Percentiles rank a stretch among this genome's conserved stretches.
Evolutionary conservation across 2,797 vertebrate species (phyloP).

Genomic region (Urosaurus nigricauda): DNA sequence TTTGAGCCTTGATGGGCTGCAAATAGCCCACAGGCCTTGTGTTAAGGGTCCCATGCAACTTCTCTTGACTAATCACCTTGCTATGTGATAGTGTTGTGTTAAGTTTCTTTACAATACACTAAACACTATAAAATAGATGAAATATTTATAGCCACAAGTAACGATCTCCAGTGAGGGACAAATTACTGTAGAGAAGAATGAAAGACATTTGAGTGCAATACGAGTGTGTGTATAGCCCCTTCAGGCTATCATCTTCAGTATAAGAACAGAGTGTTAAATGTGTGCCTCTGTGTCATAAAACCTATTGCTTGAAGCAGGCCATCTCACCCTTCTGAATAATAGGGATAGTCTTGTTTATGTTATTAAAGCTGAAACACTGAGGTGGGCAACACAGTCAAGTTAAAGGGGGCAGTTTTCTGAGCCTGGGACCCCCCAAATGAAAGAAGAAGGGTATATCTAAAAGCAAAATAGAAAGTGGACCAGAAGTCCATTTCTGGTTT

Average conservation of each 20-base stretch:
- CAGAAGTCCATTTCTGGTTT: too few species aligned
- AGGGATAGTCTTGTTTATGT: not conserved
- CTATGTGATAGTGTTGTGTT: not conserved
- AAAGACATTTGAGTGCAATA: not conserved
- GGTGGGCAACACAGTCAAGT: too few species aligned
- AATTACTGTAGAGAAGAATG: not conserved
- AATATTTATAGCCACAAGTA: not conserved
- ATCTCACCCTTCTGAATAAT: not conserved
- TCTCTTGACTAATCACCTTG: not conserved
- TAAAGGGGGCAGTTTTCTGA: too few species aligned
- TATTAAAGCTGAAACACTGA: not conserved
- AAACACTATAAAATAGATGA: not conserved
- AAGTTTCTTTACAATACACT: not conserved
- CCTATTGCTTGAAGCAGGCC: not conserved
- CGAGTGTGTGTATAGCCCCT: not conserved
- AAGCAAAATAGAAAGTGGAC: too few species aligned
- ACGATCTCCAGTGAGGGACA: not conserved
- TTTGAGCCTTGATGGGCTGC: not conserved
- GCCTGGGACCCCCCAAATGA: too few species aligned
- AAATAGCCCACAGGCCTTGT: not conserved
- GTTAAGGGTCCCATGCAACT: not conserved
- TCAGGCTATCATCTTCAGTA: not conserved
- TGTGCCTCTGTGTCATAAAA: constrained; percentile 15
- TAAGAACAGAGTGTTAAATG: constrained; percentile 14
- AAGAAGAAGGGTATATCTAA: too few species aligned